phyloP scores from a whole-genome alignment of 2,797 vertebrate genomes.

The Sciurus vulgaris region DNA sequence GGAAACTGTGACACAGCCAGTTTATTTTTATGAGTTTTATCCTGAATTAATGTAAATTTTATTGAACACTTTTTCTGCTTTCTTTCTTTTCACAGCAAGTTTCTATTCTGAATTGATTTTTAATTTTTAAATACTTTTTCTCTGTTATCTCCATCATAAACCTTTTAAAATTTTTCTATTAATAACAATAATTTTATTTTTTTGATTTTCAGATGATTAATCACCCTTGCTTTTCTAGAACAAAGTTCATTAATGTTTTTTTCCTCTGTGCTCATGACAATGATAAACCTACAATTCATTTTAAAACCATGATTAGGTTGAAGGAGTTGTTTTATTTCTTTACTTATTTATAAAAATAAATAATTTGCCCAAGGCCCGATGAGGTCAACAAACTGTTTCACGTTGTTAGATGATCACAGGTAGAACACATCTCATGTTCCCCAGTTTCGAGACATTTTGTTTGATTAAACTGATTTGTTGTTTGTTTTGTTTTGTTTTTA shows the following conservation, averaged over 20 bases:
- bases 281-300: background rate
- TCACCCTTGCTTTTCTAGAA: background rate
- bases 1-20: background rate
- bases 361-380: background rate
- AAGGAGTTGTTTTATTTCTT: background rate
- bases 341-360: background rate
- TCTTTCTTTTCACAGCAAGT: background rate
- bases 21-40: background rate
- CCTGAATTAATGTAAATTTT: background rate
- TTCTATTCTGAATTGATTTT: background rate
- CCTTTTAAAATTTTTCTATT: background rate
- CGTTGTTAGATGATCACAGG: background rate
- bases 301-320: background rate
- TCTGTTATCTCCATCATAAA: background rate
- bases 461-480: too few species aligned
- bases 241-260: background rate
- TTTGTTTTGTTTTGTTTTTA: too few species aligned
- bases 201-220: background rate
- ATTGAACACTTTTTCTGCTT: background rate
- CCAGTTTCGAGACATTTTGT: too few species aligned
- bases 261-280: background rate
- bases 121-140: background rate
- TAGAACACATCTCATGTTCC: background rate
- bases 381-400: background rate
- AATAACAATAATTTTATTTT: background rate